Conservation (phyloP, 2,888 invertebrate species). For the Miltochrista miniata region DNA sequence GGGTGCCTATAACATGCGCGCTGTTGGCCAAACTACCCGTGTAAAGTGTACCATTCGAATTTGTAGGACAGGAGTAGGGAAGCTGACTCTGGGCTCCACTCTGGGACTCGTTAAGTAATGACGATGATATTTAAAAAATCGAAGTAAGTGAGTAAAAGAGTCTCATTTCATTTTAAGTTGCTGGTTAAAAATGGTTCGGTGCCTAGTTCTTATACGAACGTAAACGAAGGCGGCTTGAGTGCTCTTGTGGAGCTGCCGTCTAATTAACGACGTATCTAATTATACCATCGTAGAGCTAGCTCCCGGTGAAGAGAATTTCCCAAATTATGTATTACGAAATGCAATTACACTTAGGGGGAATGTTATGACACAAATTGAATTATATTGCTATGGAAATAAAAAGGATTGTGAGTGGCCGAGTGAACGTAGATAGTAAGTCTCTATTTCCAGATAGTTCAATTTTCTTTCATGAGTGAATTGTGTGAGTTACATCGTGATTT, state of each 20-base stretch:
- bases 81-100: no score
- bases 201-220: slow-evolving; percentile 53
- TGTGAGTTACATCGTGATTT: no score
- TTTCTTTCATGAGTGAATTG: no score
- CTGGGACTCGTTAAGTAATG: no score
- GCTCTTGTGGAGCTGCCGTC: slow-evolving; percentile 70
- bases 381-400: slow-evolving; percentile 51
- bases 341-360: slow-evolving; percentile 69
- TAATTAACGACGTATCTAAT: slow-evolving; percentile 81
- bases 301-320: slow-evolving; percentile 66
- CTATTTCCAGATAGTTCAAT: no score
- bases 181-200: slow-evolving; percentile 33
- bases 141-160: slow-evolving; percentile 14
- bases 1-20: no score
- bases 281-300: slow-evolving; percentile 67
- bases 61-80: no score
- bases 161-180: slow-evolving; percentile 43
- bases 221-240: slow-evolving; percentile 66
- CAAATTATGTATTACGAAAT: slow-evolving; percentile 75
- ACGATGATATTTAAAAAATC: no score
- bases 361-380: slow-evolving; percentile 62
- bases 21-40: no score
- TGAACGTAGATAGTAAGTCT: no score
- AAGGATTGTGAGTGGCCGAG: slow-evolving; percentile 22
- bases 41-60: no score